Evolutionary conservation across 2,113 vertebrate species (phyloP).

Genomic region (Mobula hypostoma): DNA sequence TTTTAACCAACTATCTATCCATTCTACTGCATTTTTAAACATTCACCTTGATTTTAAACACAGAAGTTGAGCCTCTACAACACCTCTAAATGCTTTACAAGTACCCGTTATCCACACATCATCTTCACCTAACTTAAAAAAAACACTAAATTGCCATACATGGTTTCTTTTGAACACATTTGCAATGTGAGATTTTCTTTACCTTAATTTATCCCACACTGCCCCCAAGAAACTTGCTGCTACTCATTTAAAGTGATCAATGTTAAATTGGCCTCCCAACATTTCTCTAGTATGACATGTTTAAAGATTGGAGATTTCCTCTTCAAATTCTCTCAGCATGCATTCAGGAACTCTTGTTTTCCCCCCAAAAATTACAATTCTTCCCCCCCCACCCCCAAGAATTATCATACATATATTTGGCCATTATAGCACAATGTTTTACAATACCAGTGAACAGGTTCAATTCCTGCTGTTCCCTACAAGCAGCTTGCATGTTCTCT

Average conservation of each 20-base stretch:
- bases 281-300: background rate
- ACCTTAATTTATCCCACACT: background rate
- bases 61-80: too few species aligned
- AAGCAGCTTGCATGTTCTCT: too few species aligned
- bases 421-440: too few species aligned
- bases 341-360: background rate
- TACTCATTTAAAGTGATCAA: background rate
- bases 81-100: background rate
- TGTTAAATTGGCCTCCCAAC: background rate
- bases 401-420: too few species aligned
- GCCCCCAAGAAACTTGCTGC: background rate
- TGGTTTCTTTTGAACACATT: background rate
- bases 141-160: background rate
- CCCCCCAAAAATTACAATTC: background rate
- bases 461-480: too few species aligned
- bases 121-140: background rate
- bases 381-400: background rate
- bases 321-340: background rate
- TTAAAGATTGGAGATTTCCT: background rate
- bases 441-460: too few species aligned
- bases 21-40: background rate
- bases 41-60: background rate
- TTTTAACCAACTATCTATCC: background rate
- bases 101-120: background rate
- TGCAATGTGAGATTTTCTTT: background rate